phyloP scores from a whole-genome alignment of 2,797 vertebrate species.

The Eptatretus atami region DNA sequence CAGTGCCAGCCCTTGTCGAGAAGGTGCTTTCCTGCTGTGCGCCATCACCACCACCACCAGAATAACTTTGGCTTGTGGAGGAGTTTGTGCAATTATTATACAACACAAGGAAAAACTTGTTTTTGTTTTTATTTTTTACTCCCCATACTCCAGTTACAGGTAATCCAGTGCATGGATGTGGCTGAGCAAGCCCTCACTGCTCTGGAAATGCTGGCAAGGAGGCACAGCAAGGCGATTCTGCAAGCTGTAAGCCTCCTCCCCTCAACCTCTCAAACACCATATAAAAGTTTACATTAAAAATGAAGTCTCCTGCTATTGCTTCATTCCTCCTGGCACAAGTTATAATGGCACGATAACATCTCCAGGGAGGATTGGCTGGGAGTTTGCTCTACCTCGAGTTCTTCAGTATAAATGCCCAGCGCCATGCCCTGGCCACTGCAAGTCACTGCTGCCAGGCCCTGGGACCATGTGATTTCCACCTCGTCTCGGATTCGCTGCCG shows the following conservation, averaged over 20 bases:
- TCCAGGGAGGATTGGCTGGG: slow-evolving; percentile 63
- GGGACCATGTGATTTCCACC: slow-evolving; percentile 93
- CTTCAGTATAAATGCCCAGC: slow-evolving; percentile 98
- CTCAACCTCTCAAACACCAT: no score
- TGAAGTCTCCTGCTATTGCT: not conserved
- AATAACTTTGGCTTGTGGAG: no score
- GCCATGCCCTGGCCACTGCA: slow-evolving; percentile 86
- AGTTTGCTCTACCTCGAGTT: slow-evolving; percentile 93
- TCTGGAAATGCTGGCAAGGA: slow-evolving; percentile 83
- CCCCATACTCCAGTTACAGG: slow-evolving; percentile 36
- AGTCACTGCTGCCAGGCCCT: slow-evolving; percentile 99
- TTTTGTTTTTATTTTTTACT: not conserved
- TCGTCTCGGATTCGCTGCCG: slow-evolving; percentile 84
- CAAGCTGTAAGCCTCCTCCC: slow-evolving; percentile 44
- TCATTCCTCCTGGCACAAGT: not conserved
- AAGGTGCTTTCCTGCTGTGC: slow-evolving; percentile 26
- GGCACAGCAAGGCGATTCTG: slow-evolving; percentile 97
- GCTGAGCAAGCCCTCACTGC: slow-evolving; percentile 92
- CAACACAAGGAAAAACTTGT: no score
- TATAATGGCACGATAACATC: slow-evolving; percentile 7
- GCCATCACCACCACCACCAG: no score
- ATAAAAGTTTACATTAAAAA: no score
- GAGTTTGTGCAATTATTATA: no score
- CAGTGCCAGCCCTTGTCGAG: slow-evolving; percentile 95
- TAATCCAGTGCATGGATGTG: slow-evolving; percentile 98